Base-by-base conservation (phyloP, 2,888 invertebrate genomes). In the Erynnis tages region DNA sequence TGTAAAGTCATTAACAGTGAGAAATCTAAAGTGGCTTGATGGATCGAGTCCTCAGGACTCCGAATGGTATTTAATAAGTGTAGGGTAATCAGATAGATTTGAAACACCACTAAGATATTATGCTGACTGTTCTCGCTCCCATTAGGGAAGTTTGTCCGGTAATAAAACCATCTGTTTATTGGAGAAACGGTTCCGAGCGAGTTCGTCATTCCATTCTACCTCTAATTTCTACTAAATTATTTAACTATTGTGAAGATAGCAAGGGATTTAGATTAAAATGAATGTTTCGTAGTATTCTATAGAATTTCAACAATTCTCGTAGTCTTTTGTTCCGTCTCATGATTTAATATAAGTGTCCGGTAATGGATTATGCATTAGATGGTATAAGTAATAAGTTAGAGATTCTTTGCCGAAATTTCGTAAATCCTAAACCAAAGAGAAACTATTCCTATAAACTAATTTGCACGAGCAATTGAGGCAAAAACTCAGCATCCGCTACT, bases 1-100 rank as follows among this genome's bases (percentile, higher is more conserved):
- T 38, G 41, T 50, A 27, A 35, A 45, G 32, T 53, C 30, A 53
- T 45, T 49, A 21, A 37, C 44, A 53, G 34, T 57, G 55, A 48
- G 53, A 56, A 59, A 55, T 57, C 53, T 59, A 45, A 50, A 60
- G 57, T 58, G 53, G 53, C 21, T 55, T 38, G 29, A 25, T 48
- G 47, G 43, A 54, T 53, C 45, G 45, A 30, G 32, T 30, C 29
- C 38, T 17, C 23, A 53, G 38, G 52, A 44, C 52, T 50, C 27
- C 50, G 10, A 38, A 38, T 19, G 43, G 35, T 50, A 43, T 45
- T 53, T 19, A 40, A 53, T 44, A 45, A 53, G 45, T 40, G 32
- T 38, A 45, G 44, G 10, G 52, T 53, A 53, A 44, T 53, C 45
- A 53, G 17, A 45, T 25, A 34, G 21, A 38, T 53, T 40, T 32